Evolutionary conservation across 2,888 invertebrate species (phyloP), one percentile per base, ranked within the genome.

Genomic region (Helleia helle): DNA sequence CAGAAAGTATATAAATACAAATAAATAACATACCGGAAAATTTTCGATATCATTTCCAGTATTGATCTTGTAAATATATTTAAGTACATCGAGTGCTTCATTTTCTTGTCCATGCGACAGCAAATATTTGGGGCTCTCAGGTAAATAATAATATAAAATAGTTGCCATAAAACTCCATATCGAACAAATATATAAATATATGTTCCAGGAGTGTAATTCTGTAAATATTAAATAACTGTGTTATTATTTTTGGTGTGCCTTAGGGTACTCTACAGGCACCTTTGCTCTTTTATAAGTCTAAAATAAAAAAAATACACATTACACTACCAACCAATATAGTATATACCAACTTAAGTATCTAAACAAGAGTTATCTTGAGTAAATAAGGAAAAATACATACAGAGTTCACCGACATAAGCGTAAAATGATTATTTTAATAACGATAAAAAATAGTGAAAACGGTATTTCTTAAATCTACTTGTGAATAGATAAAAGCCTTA

Each of bases 91-190:
- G 31, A 72, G 50, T 1, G 72, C 65, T 40, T 70, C 59, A 3
- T 58, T 54, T 24, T 62, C 64, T 40, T 60, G 54, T 0, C 66
- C 67, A 25, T 64, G 62, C 0, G 66, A 62, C 6, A 73, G 49
- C 5, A 72, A 52, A 38, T 60, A 73, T 47, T 71, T 72, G 0
- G 73, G 73, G 43, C 71, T 73, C 41, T 73, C 73, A 1, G 71
- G 73, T 40, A 72, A 49, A 25, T 48, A 57, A 27, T 58, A 63
- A 31, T 65, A 72, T 26, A 64, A 49, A 5, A 66, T 26, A 2
- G 58, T 54, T 4, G 68, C 69, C 5, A 66, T 29, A 1, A 72
- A 49, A 52, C 71, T 65, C 55, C 67, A 70, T 8, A 63, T 45
- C 0, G 68, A 64, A 44, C 62, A 65, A 0, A 61, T 54, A 31